Conservation (phyloP, 2,888 invertebrate genomes). For the Allacma fusca region DNA sequence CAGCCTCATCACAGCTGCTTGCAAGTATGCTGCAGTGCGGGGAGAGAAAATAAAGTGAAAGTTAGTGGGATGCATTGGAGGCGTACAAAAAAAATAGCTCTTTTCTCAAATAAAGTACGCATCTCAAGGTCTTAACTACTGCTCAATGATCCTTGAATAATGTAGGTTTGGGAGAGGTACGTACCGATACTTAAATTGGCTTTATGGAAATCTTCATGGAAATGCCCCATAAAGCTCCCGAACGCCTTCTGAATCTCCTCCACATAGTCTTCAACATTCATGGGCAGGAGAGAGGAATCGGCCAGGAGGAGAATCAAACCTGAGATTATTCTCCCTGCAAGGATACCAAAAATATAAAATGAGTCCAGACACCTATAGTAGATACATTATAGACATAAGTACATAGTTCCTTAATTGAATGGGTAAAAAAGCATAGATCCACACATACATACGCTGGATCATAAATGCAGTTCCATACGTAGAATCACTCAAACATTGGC, state of each 20-base stretch:
- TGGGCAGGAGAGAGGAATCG: constrained; percentile 60
- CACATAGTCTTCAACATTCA: constrained; percentile 61
- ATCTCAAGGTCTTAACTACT: neutral
- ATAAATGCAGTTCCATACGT: too few relatives aligned
- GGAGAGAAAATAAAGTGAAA: constrained; percentile 17
- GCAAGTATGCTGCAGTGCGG: constrained; percentile 55
- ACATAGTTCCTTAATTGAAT: too few relatives aligned
- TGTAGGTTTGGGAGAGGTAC: constrained; percentile 18
- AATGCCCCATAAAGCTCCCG: constrained; percentile 59
- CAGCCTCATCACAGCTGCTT: constrained; percentile 61
- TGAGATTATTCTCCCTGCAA: constrained; percentile 58
- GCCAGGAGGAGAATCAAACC: constrained; percentile 58
- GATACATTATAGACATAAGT: too few relatives aligned
- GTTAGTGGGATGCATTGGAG: neutral
- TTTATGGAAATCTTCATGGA: constrained; percentile 60
- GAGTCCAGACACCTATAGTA: too few relatives aligned
- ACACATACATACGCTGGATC: too few relatives aligned
- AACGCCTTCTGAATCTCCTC: constrained; percentile 61
- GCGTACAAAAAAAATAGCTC: neutral
- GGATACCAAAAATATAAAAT: too few relatives aligned
- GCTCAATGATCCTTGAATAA: neutral
- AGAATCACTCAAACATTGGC: too few relatives aligned
- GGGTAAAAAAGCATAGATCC: too few relatives aligned
- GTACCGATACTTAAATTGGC: constrained; percentile 61
- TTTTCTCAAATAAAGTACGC: neutral